Evolutionary conservation across 2,113 vertebrate genomes (phyloP).

Genomic region (Speoplatyrhinus poulsoni): DNA sequence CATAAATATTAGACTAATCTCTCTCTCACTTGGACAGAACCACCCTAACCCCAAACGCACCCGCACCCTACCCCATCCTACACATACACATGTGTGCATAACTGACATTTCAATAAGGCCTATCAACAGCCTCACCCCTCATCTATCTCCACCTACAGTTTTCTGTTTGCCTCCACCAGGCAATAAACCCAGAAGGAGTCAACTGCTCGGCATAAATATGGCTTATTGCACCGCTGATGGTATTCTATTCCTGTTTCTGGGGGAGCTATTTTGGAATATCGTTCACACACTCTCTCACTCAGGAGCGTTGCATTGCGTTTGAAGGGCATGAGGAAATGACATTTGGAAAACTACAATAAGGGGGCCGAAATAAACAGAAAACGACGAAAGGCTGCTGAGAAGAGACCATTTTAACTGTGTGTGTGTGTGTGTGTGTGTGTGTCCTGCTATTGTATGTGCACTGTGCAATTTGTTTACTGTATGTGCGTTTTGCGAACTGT

Average conservation of each 20-base stretch:
- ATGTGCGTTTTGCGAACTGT: not conserved
- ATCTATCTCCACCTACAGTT: slow-evolving; percentile 30
- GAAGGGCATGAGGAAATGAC: slow-evolving; percentile 29
- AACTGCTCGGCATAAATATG: slow-evolving; percentile 43
- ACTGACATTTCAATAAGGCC: slow-evolving; percentile 56
- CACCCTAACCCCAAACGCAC: not conserved
- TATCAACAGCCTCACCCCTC: slow-evolving; percentile 39
- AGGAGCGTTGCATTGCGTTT: slow-evolving; percentile 36
- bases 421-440: not conserved
- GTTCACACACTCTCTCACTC: slow-evolving; percentile 48
- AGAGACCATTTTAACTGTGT: not conserved
- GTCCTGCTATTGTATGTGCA: slow-evolving; percentile 11
- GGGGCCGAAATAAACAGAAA: not conserved
- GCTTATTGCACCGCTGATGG: slow-evolving; percentile 52
- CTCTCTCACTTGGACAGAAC: not conserved
- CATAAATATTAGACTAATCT: not conserved
- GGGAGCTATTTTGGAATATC: slow-evolving; percentile 39
- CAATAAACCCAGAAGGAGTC: slow-evolving; percentile 49
- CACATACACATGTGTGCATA: slow-evolving; percentile 1
- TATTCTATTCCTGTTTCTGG: slow-evolving; percentile 14
- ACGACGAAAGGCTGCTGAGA: slow-evolving; percentile 2
- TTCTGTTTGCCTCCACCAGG: slow-evolving; percentile 37
- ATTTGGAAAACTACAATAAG: slow-evolving; percentile 31
- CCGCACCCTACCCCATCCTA: not conserved
- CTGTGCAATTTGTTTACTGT: not conserved